A percentile compares a stretch with the other conserved stretches of the same genome.
Evolutionary conservation across 92 coral and sea anemone genomes (phyloP).

Genomic region (Blastomussa wellsi): DNA sequence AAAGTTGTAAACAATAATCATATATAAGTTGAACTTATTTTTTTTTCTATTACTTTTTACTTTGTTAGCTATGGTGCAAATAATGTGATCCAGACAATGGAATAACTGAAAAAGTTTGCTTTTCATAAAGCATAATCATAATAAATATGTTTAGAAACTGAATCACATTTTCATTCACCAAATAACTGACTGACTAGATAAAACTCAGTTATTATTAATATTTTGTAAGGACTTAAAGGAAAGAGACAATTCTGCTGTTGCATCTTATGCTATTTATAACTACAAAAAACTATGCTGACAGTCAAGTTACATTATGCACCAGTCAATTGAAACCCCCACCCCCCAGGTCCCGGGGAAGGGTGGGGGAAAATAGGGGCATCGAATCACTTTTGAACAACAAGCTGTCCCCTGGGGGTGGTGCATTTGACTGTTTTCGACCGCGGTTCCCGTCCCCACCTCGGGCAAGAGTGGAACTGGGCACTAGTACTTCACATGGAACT

Average conservation of each 20-base stretch:
- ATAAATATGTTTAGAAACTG: too few species aligned
- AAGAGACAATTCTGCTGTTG: too few species aligned
- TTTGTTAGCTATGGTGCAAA: too few species aligned
- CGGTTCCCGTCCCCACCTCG: slow-evolving; percentile 35
- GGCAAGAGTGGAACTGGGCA: slow-evolving; percentile 25
- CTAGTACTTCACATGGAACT: slow-evolving; percentile 4
- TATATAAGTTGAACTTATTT: not conserved
- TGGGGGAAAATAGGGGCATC: slow-evolving; percentile 38
- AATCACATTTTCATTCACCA: too few species aligned
- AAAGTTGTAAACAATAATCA: not conserved
- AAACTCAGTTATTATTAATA: too few species aligned
- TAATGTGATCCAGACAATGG: not conserved
- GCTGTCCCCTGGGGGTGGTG: slow-evolving; percentile 42
- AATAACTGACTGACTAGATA: too few species aligned
- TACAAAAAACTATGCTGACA: too few species aligned
- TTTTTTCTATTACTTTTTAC: not conserved
- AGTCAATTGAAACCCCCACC: slow-evolving; percentile 1
- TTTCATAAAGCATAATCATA: not conserved
- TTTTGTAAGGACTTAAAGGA: too few species aligned
- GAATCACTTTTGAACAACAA: slow-evolving; percentile 49
- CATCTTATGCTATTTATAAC: too few species aligned
- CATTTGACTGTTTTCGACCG: slow-evolving; percentile 16
- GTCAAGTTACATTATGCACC: not conserved
- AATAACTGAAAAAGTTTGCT: not conserved
- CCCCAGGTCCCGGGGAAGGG: slow-evolving; percentile 45